These are phyloP conservation scores for Kryptolebias ocellatus DNA, from an alignment of 2,797 vertebrate species.

Conservation along the genomic window DNA sequence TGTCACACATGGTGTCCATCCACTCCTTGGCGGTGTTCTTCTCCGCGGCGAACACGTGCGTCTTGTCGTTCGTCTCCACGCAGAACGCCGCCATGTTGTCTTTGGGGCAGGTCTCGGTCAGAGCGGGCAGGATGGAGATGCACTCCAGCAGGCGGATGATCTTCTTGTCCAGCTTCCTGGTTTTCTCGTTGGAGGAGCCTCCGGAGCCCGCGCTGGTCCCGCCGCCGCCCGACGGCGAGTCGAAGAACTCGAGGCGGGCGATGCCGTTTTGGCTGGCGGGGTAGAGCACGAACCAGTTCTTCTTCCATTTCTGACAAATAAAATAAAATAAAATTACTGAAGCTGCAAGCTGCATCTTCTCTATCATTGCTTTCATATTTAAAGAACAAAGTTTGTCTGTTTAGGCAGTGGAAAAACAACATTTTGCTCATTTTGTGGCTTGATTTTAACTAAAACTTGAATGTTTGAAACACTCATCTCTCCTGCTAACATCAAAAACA, in stretches of 20 bases:
- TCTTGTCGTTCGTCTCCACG: constrained; percentile 91
- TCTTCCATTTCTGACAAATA: constrained; percentile 90
- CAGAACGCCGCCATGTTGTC: constrained; percentile 89
- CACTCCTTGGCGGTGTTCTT: constrained; percentile 83
- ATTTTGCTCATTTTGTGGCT: no score
- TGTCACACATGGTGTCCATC: constrained; percentile 92
- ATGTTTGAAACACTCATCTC: neutral
- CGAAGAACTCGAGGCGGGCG: constrained; percentile 93
- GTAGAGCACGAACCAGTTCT: constrained; percentile 93
- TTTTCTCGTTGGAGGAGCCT: constrained; percentile 80
- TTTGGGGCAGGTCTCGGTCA: constrained; percentile 87
- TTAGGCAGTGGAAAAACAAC: no score
- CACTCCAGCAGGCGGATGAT: constrained; percentile 93
- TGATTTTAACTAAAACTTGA: constrained; percentile 11
- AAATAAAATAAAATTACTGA: neutral
- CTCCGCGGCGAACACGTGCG: constrained; percentile 89
- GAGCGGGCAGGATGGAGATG: constrained; percentile 87
- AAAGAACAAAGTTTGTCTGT: neutral
- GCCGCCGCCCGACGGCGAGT: constrained; percentile 73
- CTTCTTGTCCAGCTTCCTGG: constrained; percentile 90
- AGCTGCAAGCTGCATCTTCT: neutral
- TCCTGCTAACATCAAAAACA: neutral
- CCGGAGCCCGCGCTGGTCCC: constrained; percentile 56
- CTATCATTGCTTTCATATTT: neutral
- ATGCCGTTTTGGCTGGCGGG: constrained; percentile 94